Evolutionary conservation across 2,888 invertebrate genomes (phyloP).

Genomic region (Agrochola lota): DNA sequence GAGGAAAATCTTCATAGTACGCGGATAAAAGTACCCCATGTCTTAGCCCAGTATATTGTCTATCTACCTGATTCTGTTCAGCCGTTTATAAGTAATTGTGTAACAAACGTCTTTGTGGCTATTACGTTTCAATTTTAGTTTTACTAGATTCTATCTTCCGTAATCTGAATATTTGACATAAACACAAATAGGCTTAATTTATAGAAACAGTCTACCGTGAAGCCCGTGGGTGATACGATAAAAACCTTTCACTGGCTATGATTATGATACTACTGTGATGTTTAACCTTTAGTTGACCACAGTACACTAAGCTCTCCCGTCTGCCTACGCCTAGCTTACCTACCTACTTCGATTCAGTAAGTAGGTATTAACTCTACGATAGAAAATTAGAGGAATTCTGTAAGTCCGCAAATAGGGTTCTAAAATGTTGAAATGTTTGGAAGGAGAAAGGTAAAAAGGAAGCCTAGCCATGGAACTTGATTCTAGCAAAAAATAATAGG

Average conservation of each 20-base stretch:
- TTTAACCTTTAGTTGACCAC: slow-evolving; percentile 49
- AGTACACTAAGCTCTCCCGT: slow-evolving; percentile 36
- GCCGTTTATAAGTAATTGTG: not conserved
- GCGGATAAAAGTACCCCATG: not conserved
- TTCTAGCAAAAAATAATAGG: not conserved
- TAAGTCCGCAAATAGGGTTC: not conserved
- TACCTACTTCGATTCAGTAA: slow-evolving; percentile 3
- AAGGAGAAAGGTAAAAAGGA: not conserved
- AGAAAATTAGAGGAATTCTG: not conserved
- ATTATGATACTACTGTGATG: slow-evolving; percentile 35
- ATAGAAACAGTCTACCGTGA: slow-evolving; percentile 10
- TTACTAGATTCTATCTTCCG: not conserved
- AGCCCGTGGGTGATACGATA: slow-evolving; percentile 44
- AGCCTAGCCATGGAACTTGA: no score
- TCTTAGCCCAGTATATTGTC: not conserved
- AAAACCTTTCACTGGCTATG: slow-evolving; percentile 34
- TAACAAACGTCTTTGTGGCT: no score
- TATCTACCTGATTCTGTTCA: not conserved
- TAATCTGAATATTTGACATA: slow-evolving; percentile 14
- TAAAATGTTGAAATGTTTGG: not conserved
- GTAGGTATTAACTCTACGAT: not conserved
- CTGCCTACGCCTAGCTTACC: slow-evolving; percentile 35
- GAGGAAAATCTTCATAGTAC: not conserved
- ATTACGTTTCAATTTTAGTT: no score
- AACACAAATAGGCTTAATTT: not conserved